These are phyloP conservation scores for Corvus cornix DNA, from an alignment of 2,113 vertebrate species.

Conservation along the genomic window DNA sequence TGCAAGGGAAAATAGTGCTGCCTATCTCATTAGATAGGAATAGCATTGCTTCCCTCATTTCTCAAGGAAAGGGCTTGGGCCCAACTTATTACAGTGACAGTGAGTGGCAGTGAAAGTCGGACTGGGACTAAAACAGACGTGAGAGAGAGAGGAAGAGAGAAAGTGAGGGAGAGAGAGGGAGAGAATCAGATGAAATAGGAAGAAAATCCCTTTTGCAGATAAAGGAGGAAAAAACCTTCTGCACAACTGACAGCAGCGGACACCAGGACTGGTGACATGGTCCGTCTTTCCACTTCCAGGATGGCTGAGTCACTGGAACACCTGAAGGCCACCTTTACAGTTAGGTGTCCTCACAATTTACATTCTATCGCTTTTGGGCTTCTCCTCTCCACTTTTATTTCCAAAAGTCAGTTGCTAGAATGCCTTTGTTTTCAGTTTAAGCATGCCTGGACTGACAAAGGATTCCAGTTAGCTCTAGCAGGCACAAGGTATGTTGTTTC, in stretches of 20 bases:
- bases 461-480: conserved; percentile 28
- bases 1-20: not conserved
- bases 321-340: not conserved
- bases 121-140: not conserved
- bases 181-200: not conserved
- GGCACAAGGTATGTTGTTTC: conserved; percentile 12
- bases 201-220: not conserved
- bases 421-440: not conserved
- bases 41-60: not conserved
- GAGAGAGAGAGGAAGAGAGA: not conserved
- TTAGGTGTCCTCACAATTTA: not conserved
- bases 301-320: not conserved
- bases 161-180: not conserved
- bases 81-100: not conserved
- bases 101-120: not conserved
- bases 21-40: not conserved
- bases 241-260: not conserved
- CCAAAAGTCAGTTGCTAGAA: not conserved
- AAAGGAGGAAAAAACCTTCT: not conserved
- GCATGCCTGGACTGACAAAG: not conserved
- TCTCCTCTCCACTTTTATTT: not conserved
- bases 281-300: not conserved
- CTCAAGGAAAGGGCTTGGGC: not conserved
- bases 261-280: not conserved
- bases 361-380: not conserved